Evolutionary conservation across 1,140 invertebrate species (phyloP).

Genomic region (Lepidurus arcticus): DNA sequence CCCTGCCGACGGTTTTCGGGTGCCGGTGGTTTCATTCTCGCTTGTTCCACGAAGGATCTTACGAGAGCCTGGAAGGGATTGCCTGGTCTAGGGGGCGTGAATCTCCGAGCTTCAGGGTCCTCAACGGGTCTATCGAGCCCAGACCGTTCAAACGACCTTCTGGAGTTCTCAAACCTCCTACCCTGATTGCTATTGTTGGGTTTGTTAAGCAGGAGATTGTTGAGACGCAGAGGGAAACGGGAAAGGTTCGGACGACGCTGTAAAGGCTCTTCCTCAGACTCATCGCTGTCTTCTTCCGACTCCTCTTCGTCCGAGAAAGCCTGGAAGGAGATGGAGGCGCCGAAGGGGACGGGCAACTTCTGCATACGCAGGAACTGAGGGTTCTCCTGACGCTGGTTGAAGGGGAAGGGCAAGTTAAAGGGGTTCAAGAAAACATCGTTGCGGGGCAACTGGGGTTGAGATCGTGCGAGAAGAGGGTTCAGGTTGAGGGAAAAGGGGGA

Average conservation of each 20-base stretch:
- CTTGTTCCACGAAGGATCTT: not conserved
- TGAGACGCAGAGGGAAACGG: not conserved
- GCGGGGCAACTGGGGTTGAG: not conserved
- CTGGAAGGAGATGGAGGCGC: not conserved
- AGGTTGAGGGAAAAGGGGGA: not conserved
- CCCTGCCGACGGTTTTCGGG: not conserved
- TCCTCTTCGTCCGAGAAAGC: not conserved
- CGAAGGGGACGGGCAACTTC: not conserved
- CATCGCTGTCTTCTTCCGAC: not conserved
- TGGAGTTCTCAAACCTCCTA: not conserved
- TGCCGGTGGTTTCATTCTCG: not conserved
- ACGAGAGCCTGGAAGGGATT: not conserved
- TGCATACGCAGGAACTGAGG: not conserved
- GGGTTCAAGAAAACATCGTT: not conserved
- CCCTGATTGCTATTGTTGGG: not conserved
- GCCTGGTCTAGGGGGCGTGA: not conserved
- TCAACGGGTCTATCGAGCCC: not conserved
- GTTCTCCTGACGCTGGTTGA: not conserved
- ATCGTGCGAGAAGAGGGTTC: not conserved
- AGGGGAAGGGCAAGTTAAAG: not conserved
- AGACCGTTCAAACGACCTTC: not conserved
- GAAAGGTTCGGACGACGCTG: not conserved
- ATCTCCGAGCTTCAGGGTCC: not conserved
- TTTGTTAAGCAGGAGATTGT: not conserved
- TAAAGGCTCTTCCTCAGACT: not conserved